Conservation (phyloP, 2,113 vertebrate genomes). For the Tretioscincus oriximinensis region DNA sequence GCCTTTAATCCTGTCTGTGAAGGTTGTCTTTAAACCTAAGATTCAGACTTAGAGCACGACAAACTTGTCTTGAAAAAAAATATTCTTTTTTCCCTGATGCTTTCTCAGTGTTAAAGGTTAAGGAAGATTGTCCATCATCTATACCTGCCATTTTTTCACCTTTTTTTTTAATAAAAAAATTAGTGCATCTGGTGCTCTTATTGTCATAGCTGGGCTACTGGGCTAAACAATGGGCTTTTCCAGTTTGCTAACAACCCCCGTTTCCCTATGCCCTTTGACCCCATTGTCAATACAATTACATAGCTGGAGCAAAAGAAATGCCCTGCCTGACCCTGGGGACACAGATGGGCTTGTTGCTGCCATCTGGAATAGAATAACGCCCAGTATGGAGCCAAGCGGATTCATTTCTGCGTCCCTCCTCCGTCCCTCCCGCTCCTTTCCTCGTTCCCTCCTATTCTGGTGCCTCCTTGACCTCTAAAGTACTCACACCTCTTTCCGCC, state of each 20-base stretch:
- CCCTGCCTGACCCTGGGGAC: constrained; percentile 11
- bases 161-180: not conserved
- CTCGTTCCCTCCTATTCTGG: not conserved
- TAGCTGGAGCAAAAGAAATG: constrained; percentile 11
- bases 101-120: not conserved
- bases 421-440: not conserved
- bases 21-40: too few relatives aligned
- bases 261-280: constrained; percentile 27
- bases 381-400: constrained; percentile 26
- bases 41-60: not conserved
- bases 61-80: not conserved
- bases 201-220: not conserved
- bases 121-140: not conserved
- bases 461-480: constrained; percentile 32
- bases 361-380: constrained; percentile 35
- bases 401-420: not conserved
- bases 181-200: constrained; percentile 9
- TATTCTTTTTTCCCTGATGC: too few relatives aligned
- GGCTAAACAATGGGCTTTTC: constrained; percentile 20
- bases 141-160: constrained; percentile 4
- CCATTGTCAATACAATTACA: constrained; percentile 29
- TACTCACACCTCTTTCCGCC: not conserved
- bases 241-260: not conserved
- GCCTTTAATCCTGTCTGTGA: not conserved
- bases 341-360: constrained; percentile 34